Conservation (phyloP, 1,140 invertebrate species). For the Batillaria attramentaria region DNA sequence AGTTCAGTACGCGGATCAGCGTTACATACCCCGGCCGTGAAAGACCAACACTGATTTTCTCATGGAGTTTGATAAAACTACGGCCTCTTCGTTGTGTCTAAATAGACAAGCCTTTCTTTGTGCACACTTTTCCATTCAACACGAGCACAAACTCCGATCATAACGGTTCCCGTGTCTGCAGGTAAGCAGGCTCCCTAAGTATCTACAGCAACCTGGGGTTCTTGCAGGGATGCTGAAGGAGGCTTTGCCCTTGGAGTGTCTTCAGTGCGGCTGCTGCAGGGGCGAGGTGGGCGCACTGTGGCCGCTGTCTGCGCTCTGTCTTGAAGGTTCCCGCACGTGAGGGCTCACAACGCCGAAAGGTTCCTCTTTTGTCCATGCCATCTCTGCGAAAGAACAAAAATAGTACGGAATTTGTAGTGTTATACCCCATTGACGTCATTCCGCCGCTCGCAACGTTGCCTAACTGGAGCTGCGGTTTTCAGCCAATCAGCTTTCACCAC, state of each 20-base stretch:
- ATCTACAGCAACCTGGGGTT: constrained; percentile 5
- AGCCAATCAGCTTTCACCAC: constrained; percentile 58
- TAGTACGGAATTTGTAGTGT: constrained; percentile 42
- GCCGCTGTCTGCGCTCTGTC: background rate
- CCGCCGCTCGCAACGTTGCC: constrained; percentile 36
- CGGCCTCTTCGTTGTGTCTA: too few species aligned
- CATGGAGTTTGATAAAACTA: too few species aligned
- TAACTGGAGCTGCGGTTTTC: constrained; percentile 41
- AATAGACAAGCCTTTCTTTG: too few species aligned
- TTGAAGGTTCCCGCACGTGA: background rate
- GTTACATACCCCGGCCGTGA: too few species aligned
- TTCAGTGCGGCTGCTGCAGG: background rate
- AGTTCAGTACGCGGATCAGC: too few species aligned
- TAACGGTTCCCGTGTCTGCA: too few species aligned
- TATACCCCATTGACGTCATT: constrained; percentile 42
- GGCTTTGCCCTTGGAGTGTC: constrained; percentile 7
- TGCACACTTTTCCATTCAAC: too few species aligned
- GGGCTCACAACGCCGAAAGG: constrained; percentile 24
- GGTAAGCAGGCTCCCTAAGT: too few species aligned
- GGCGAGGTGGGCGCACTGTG: background rate
- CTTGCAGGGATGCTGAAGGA: constrained; percentile 11
- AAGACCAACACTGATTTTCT: too few species aligned
- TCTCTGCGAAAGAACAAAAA: constrained; percentile 31
- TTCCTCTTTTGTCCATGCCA: constrained; percentile 42
- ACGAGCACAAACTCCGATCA: too few species aligned